phyloP scores from a whole-genome alignment of 2,888 invertebrate genomes.

The Chirona hameri region DNA sequence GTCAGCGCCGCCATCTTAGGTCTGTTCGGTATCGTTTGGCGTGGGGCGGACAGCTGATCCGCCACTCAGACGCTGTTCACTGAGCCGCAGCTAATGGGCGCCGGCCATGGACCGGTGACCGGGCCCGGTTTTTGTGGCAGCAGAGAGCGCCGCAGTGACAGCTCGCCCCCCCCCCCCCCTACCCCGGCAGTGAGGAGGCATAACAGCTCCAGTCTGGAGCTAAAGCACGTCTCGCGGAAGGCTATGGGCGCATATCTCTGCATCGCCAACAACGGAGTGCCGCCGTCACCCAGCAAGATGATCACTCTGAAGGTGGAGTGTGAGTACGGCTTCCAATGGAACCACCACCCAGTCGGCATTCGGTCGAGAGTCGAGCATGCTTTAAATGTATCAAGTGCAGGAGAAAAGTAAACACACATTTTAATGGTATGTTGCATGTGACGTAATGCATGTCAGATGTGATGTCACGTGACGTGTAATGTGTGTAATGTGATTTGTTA shows the following conservation, averaged over 20 bases:
- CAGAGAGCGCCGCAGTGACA: background rate
- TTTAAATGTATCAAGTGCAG: too few relatives aligned
- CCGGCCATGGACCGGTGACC: background rate
- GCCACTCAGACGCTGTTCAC: background rate
- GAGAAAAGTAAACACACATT: too few relatives aligned
- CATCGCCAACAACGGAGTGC: constrained; percentile 30
- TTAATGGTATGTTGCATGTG: too few relatives aligned
- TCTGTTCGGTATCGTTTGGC: too few relatives aligned
- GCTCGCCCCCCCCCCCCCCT: background rate
- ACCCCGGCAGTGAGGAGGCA: background rate
- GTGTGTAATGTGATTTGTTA: too few relatives aligned
- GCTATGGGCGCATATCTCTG: constrained; percentile 2
- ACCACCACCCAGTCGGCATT: background rate
- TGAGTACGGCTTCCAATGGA: background rate
- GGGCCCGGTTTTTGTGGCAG: background rate
- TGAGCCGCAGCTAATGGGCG: background rate
- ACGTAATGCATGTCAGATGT: too few relatives aligned
- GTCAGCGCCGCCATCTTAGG: too few relatives aligned
- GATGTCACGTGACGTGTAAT: too few relatives aligned
- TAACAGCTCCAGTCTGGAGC: background rate
- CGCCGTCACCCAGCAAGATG: constrained; percentile 27
- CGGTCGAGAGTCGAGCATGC: background rate
- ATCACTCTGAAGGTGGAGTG: constrained; percentile 13
- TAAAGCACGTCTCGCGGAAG: background rate
- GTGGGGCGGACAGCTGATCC: background rate